A percentile compares a stretch with the other conserved stretches of the same genome.
Evolutionary conservation across 2,797 vertebrate genomes (phyloP).

Genomic region (Anisognathus igniventris): DNA sequence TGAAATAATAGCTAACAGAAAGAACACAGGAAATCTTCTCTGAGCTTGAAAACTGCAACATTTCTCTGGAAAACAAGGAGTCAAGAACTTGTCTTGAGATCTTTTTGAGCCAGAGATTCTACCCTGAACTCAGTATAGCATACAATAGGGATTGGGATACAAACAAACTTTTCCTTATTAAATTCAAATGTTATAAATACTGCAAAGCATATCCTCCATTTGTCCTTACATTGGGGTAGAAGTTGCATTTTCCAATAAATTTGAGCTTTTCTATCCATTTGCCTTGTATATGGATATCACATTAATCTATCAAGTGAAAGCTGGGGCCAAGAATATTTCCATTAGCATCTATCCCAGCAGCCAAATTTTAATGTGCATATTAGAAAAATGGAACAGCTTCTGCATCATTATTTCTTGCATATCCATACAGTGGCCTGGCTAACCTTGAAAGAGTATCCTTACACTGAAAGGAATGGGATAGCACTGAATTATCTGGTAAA

Average conservation of each 20-base stretch:
- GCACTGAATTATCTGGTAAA: not conserved
- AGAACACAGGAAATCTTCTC: not conserved
- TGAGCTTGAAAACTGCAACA: not conserved
- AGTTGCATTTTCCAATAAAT: not conserved
- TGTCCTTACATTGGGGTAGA: not conserved
- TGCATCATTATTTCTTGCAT: not conserved
- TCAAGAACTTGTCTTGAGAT: not conserved
- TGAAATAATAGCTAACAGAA: not conserved
- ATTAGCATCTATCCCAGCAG: constrained; percentile 4
- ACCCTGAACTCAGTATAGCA: not conserved
- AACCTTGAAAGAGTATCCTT: not conserved
- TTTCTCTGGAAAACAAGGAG: not conserved
- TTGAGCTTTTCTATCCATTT: constrained; percentile 1
- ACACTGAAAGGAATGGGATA: not conserved
- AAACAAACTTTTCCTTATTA: not conserved
- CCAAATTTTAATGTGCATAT: constrained; percentile 26
- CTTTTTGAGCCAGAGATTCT: not conserved
- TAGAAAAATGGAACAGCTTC: constrained; percentile 10
- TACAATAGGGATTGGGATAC: not conserved
- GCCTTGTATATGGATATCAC: not conserved
- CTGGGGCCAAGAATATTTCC: constrained; percentile 3
- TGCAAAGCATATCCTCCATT: not conserved
- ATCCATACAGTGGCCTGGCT: not conserved
- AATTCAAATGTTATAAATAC: not conserved
- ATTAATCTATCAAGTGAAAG: not conserved